Evolutionary conservation across 2,888 invertebrate species (phyloP).

Genomic region (Chirona hameri): DNA sequence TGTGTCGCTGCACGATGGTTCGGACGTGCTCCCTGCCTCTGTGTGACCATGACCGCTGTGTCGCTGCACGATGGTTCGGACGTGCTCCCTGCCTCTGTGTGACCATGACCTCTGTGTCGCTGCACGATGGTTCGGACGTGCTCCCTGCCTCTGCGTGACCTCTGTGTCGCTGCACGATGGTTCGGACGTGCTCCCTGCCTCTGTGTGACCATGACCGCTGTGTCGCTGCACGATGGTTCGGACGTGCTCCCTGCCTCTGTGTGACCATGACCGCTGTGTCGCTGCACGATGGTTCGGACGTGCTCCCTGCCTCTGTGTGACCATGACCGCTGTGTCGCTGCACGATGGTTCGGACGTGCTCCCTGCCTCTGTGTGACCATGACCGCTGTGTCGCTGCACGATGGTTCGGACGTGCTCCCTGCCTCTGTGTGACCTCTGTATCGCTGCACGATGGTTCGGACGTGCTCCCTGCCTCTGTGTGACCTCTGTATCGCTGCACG

Average conservation of each 20-base stretch:
- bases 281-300: neutral
- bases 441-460: neutral
- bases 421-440: neutral
- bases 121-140: neutral
- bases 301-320: too few species aligned
- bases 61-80: neutral
- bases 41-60: neutral
- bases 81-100: too few species aligned
- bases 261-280: neutral
- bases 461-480: slow-evolving; percentile 30
- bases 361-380: too few species aligned
- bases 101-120: neutral
- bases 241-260: slow-evolving; percentile 33
- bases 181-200: slow-evolving; percentile 31
- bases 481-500: neutral
- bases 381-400: neutral
- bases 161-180: neutral
- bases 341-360: slow-evolving; percentile 25
- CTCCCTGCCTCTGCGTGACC: slow-evolving; percentile 5
- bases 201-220: neutral
- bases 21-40: slow-evolving; percentile 33
- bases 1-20: too few species aligned
- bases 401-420: slow-evolving; percentile 29
- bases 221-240: neutral
- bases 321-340: neutral